Percentiles rank a stretch among this genome's conserved stretches.
phyloP scores from a whole-genome alignment of 2,113 vertebrate species.

The Channa maculata region DNA sequence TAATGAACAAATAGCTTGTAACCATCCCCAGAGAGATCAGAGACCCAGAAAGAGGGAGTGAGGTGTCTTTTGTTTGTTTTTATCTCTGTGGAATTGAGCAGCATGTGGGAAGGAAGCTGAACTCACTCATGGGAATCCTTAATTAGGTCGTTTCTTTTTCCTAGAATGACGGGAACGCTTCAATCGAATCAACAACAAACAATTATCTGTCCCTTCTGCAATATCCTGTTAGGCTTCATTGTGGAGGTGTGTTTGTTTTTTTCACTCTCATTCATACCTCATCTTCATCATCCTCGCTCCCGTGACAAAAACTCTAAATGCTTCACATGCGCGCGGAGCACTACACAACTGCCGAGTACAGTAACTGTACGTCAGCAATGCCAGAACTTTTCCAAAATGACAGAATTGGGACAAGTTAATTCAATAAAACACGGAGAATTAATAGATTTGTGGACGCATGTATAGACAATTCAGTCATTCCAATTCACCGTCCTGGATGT shows the following conservation, averaged over 20 bases:
- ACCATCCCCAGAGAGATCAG: neutral
- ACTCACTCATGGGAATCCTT: conserved; percentile 35
- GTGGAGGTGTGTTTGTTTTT: conserved; percentile 21
- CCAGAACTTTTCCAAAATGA: neutral
- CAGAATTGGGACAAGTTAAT: neutral
- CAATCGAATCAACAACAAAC: conserved; percentile 45
- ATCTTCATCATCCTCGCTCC: neutral
- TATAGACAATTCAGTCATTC: conserved; percentile 7
- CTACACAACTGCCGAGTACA: too few relatives aligned
- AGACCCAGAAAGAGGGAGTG: neutral
- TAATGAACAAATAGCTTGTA: neutral
- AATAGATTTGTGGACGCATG: neutral
- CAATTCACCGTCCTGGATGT: neutral
- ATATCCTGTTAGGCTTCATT: conserved; percentile 5
- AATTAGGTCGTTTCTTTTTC: conserved; percentile 61
- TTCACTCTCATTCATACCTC: too few relatives aligned
- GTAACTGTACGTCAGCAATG: neutral
- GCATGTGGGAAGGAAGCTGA: conserved; percentile 25
- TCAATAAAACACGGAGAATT: neutral
- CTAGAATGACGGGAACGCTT: conserved; percentile 44
- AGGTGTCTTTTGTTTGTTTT: conserved; percentile 36
- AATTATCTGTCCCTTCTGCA: conserved; percentile 24
- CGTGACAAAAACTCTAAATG: neutral
- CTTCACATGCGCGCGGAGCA: too few relatives aligned
- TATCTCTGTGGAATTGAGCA: conserved; percentile 36